These are phyloP conservation scores for Saccostrea cuccullata DNA, from an alignment of 1,140 invertebrate species.

Conservation along the genomic window DNA sequence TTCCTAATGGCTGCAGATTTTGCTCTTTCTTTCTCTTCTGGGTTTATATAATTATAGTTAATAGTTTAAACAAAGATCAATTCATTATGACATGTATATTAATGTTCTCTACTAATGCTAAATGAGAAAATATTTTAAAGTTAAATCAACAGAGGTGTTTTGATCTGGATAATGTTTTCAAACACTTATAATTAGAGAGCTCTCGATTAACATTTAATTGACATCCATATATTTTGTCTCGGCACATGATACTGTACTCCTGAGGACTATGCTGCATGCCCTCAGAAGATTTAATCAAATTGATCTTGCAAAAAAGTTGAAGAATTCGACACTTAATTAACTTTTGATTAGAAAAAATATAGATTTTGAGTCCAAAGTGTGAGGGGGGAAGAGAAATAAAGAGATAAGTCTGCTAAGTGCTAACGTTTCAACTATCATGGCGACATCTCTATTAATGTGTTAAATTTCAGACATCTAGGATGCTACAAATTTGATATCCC, in stretches of 20 bases:
- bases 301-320: neutral
- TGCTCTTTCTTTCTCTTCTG: neutral
- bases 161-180: neutral
- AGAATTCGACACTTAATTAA: constrained; percentile 31
- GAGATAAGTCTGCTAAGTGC: neutral
- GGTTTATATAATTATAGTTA: too few species aligned
- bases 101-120: neutral
- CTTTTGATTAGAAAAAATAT: constrained; percentile 17
- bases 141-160: neutral
- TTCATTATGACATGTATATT: too few species aligned
- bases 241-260: neutral
- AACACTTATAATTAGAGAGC: constrained; percentile 7
- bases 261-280: constrained; percentile 16
- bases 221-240: constrained; percentile 28
- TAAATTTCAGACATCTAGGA: constrained; percentile 10
- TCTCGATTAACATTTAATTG: neutral
- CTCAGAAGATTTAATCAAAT: constrained; percentile 33
- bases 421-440: constrained; percentile 3
- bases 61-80: too few species aligned
- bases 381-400: neutral
- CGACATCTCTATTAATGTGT: constrained; percentile 15
- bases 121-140: neutral
- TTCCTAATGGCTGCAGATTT: neutral
- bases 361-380: constrained; percentile 10
- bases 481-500: neutral